Percentiles rank a stretch among this genome's conserved stretches.
phyloP scores from a whole-genome alignment of 2,113 vertebrate genomes.

The Xenopus laevis region DNA sequence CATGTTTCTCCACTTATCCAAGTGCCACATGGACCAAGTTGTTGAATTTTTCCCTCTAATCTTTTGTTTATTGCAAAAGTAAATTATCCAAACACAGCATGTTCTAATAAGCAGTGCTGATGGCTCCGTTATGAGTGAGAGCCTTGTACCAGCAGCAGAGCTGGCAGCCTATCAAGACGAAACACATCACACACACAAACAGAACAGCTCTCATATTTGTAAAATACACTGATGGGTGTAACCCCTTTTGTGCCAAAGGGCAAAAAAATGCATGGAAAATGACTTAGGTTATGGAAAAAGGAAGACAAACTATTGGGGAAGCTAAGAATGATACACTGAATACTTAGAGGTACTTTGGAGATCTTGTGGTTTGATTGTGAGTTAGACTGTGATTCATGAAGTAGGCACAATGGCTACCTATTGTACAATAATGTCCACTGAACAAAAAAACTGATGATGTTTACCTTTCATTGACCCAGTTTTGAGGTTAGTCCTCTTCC shows the following conservation, averaged over 20 bases:
- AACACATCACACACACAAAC: constrained; percentile 51
- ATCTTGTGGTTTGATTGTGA: too few species aligned
- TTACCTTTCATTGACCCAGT: too few species aligned
- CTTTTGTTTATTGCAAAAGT: constrained; percentile 85
- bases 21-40: constrained; percentile 60
- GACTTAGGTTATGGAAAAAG: too few species aligned
- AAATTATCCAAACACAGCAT: constrained; percentile 78
- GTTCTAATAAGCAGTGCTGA: constrained; percentile 63
- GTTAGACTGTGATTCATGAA: too few species aligned
- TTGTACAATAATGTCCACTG: too few species aligned
- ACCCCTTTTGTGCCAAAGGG: constrained; percentile 25
- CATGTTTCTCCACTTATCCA: constrained; percentile 47
- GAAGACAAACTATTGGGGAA: too few species aligned
- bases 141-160: constrained; percentile 72
- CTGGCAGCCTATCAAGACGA: constrained; percentile 67
- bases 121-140: constrained; percentile 73
- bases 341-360: too few species aligned
- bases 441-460: too few species aligned
- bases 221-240: constrained; percentile 21
- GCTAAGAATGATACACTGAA: too few species aligned
- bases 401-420: too few species aligned
- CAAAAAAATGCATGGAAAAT: neutral
- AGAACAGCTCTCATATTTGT: constrained; percentile 33
- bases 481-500: too few species aligned
- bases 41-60: constrained; percentile 75